phyloP scores from a whole-genome alignment of 2,113 vertebrate species.

The Phrynocephalus versicolor region DNA sequence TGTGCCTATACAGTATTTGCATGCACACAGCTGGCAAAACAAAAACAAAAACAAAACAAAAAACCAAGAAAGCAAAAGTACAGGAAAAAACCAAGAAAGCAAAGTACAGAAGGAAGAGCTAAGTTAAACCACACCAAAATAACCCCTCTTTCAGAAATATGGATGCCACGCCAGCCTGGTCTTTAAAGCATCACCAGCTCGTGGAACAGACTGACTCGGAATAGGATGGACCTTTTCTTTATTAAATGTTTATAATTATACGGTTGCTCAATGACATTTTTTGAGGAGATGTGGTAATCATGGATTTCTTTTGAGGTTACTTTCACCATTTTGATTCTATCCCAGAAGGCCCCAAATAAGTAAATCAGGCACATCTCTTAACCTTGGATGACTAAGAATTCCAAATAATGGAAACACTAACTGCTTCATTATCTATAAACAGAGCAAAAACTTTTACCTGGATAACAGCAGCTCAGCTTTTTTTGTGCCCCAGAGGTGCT shows the following conservation, averaged over 20 bases:
- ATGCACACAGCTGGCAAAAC: not conserved
- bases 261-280: not conserved
- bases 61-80: too few species aligned
- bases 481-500: constrained; percentile 80
- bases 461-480: constrained; percentile 89
- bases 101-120: too few species aligned
- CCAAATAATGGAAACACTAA: not conserved
- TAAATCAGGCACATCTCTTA: too few species aligned
- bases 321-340: not conserved
- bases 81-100: too few species aligned
- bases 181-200: not conserved
- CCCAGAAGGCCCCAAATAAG: not conserved
- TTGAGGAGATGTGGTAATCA: not conserved
- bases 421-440: not conserved
- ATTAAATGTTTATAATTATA: not conserved
- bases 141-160: too few species aligned
- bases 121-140: too few species aligned
- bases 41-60: too few species aligned
- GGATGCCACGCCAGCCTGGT: too few species aligned
- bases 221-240: not conserved
- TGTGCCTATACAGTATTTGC: not conserved
- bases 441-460: constrained; percentile 76
- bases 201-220: not conserved
- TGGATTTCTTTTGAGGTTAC: not conserved
- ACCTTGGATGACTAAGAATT: not conserved